phyloP scores from a whole-genome alignment of 2,113 vertebrate species.

The Silurus glanis region DNA sequence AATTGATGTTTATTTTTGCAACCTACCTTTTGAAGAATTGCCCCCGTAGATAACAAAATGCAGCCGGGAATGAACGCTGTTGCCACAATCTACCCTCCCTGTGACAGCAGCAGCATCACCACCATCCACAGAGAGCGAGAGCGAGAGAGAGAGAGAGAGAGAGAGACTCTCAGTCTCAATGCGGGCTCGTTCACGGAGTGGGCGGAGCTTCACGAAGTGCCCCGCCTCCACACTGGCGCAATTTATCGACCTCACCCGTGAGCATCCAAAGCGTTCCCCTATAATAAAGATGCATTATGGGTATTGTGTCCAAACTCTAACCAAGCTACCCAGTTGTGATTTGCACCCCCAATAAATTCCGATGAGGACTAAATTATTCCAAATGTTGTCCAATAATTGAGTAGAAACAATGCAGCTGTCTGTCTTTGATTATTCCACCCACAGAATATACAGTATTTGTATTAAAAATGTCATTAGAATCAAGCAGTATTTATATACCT shows the following conservation, averaged over 20 bases:
- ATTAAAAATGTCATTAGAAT: background rate
- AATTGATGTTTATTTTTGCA: background rate
- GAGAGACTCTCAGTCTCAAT: background rate
- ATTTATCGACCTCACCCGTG: background rate
- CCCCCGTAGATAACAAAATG: background rate
- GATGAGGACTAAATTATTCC: background rate
- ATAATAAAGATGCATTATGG: background rate
- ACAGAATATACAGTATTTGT: background rate
- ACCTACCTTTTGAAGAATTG: background rate
- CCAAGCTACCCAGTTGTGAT: background rate
- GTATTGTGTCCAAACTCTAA: background rate
- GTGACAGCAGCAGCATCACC: slow-evolving; percentile 17
- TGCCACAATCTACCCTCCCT: background rate
- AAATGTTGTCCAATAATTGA: no score
- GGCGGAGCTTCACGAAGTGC: background rate
- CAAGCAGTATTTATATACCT: background rate
- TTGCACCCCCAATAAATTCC: background rate
- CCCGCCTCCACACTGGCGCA: background rate
- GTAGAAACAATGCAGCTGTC: background rate
- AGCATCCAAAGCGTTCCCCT: background rate
- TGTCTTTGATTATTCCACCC: background rate
- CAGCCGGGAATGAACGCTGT: background rate
- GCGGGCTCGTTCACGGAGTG: background rate
- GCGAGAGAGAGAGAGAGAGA: background rate
- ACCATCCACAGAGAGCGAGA: background rate